Conservation (phyloP, 1,140 invertebrate species). For the Odontomachus brunneus region DNA sequence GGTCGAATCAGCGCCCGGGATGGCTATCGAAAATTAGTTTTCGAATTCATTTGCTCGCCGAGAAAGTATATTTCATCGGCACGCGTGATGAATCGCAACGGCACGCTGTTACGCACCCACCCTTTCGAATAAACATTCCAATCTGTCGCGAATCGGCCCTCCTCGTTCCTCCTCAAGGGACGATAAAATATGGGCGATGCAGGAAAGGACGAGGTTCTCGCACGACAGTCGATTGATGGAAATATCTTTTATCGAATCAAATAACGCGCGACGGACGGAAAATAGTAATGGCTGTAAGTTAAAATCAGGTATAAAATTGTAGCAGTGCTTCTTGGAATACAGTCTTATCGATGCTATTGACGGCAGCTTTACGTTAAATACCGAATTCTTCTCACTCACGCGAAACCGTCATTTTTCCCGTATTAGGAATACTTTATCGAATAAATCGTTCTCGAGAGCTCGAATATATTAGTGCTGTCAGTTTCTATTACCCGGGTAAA, state of each 20-base stretch:
- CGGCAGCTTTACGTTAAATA: too few species aligned
- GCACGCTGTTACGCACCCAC: conserved; percentile 17
- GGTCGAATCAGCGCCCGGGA: conserved; percentile 31
- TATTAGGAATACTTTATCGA: not conserved
- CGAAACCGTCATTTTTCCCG: not conserved
- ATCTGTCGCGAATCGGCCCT: conserved; percentile 36
- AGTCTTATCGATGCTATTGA: too few species aligned
- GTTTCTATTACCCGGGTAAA: too few species aligned
- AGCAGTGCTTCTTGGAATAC: too few species aligned
- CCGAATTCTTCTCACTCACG: too few species aligned
- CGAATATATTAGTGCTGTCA: too few species aligned
- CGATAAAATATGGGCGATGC: conserved; percentile 38
- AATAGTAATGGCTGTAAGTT: not conserved
- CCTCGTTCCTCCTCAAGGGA: conserved; percentile 19
- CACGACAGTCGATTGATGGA: not conserved
- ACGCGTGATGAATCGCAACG: conserved; percentile 48
- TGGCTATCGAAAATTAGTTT: conserved; percentile 53
- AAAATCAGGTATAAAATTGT: not conserved
- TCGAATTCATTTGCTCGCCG: conserved; percentile 50
- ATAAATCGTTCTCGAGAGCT: not conserved
- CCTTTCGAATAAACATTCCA: conserved; percentile 48
- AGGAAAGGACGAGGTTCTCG: not conserved
- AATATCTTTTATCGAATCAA: conserved; percentile 38
- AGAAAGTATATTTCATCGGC: conserved; percentile 53
- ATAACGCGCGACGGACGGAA: not conserved